Evolutionary conservation across 2,113 vertebrate genomes (phyloP).

Genomic region (Crotalus viridis): DNA sequence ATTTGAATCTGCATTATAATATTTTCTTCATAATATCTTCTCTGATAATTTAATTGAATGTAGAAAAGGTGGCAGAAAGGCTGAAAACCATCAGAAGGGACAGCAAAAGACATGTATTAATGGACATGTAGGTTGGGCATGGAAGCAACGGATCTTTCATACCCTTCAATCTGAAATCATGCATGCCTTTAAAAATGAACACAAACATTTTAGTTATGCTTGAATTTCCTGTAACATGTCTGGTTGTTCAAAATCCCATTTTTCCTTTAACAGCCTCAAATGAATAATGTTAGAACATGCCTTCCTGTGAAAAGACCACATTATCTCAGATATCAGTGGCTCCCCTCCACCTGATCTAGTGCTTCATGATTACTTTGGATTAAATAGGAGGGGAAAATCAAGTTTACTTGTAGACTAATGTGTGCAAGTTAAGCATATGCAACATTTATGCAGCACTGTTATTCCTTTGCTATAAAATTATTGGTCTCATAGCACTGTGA

Average conservation of each 20-base stretch:
- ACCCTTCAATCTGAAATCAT: not conserved
- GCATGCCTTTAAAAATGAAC: not conserved
- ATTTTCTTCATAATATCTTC: not conserved
- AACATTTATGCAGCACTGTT: not conserved
- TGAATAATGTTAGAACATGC: not conserved
- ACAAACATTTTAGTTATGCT: not conserved
- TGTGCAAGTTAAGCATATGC: not conserved
- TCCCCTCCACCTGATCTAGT: not conserved
- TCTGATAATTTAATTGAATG: not conserved
- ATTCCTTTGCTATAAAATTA: rapidly evolving
- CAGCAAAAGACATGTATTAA: not conserved
- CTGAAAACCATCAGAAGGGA: not conserved
- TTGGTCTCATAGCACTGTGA: not conserved
- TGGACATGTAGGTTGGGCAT: not conserved
- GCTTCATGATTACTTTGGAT: not conserved
- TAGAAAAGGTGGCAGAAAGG: not conserved
- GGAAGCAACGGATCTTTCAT: not conserved
- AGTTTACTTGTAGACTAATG: rapidly evolving
- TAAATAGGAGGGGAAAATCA: not conserved
- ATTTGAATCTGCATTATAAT: not conserved
- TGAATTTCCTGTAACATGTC: not conserved
- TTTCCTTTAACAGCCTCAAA: not conserved
- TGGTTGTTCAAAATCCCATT: not conserved
- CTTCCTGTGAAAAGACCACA: not conserved
- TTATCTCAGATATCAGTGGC: not conserved